Conservation (phyloP, 2,113 vertebrate genomes). For the Gasterosteus nipponicus region DNA sequence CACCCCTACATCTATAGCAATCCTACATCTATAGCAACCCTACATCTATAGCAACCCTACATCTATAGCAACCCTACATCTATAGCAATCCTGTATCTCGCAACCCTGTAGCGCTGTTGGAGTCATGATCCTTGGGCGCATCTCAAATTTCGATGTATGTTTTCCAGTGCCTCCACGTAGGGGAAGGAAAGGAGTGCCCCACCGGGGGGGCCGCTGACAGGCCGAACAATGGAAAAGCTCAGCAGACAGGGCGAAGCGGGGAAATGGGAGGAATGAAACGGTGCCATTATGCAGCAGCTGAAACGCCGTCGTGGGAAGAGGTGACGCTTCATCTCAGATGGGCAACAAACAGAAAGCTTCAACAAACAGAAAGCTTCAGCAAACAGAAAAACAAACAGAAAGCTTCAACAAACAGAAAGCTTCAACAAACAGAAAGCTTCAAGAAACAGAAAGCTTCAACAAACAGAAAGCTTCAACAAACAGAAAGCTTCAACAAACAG, state of each 20-base stretch:
- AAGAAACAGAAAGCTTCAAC: slow-evolving; percentile 2
- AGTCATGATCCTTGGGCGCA: too few species aligned
- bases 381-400: slow-evolving; percentile 13
- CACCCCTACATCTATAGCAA: too few species aligned
- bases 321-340: slow-evolving; percentile 29
- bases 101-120: too few species aligned
- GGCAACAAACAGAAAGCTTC: slow-evolving; percentile 1
- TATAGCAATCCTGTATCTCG: too few species aligned
- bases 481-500: neutral
- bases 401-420: slow-evolving; percentile 1
- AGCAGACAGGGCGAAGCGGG: slow-evolving; percentile 50
- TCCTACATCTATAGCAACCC: too few species aligned
- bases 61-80: too few species aligned
- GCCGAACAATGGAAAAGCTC: slow-evolving; percentile 78
- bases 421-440: neutral
- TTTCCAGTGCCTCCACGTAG: slow-evolving; percentile 44
- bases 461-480: slow-evolving; percentile 6
- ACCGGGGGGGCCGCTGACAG: slow-evolving; percentile 50
- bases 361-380: neutral
- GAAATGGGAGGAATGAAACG: slow-evolving; percentile 65
- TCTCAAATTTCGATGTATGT: neutral
- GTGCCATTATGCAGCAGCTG: slow-evolving; percentile 31
- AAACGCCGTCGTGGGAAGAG: slow-evolving; percentile 20
- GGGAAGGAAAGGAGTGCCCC: slow-evolving; percentile 81
- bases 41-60: too few species aligned